Evolutionary conservation across 2,888 invertebrate genomes (phyloP), one percentile per base, ranked within the genome.

Genomic region (Tetramorium bicarinatum): DNA sequence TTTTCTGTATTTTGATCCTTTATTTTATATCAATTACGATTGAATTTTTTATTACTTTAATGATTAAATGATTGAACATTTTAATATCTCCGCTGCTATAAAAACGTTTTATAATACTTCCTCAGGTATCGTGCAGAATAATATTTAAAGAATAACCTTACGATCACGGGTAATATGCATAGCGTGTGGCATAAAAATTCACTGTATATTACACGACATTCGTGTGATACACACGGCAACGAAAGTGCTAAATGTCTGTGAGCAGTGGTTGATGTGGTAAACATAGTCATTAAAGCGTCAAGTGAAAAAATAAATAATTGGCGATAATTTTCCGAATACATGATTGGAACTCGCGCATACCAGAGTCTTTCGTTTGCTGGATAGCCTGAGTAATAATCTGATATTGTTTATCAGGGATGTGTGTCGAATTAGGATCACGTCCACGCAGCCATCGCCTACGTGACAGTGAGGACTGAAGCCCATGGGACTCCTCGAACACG

Each of bases 381-480:
- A 96, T 71, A 97, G 95, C 87, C 96, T 95, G 47, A 97, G 93
- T 69, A 98, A 95, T 92, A 98, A 96, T 85, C 96, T 96, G 62
- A 98, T 94, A 93, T 97, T 97, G 92, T 97, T 97, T 56, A 97
- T 92, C 81, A 97, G 93, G 29, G 97, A 96, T 29, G 97, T 97
- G 92, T 97, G 97, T 64, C 96, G 96, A 54, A 98, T 96, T 59
- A 98, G 94, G 87, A 98, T 96, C 87, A 98, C 95, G 95, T 98
- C 97, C 84, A 97, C 95, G 93, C 96, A 97, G 44, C 98, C 98
- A 94, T 98, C 97, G 0, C 98, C 97, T 56, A 98, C 95, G 94
- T 98, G 98, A 93, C 97, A 97, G 91, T 96, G 96, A 1, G 97
- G 97, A 64, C 98, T 97, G 90, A 97, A 96, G 66, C 98, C 98